These are phyloP conservation scores for Calephelis perditalis DNA, from an alignment of 2,888 invertebrate genomes.

Conservation along the genomic window DNA sequence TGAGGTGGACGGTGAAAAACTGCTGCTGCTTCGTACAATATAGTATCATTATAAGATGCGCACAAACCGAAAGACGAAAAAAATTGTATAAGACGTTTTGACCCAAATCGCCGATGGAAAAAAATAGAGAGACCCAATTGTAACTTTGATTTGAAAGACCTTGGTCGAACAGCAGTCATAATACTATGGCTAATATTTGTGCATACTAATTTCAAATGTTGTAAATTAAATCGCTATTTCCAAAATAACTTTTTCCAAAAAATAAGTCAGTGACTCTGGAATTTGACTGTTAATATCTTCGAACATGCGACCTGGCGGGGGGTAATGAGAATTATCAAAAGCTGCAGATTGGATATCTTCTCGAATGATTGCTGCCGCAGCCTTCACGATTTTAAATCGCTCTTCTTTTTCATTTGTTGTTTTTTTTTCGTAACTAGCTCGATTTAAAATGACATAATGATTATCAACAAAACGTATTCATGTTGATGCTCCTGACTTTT, in stretches of 20 bases:
- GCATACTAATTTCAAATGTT: constrained; percentile 29
- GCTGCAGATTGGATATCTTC: constrained; percentile 1
- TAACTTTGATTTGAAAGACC: constrained; percentile 32
- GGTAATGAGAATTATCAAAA: not conserved
- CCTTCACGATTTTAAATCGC: not conserved
- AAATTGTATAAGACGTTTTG: constrained; percentile 16
- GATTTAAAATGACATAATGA: constrained; percentile 1
- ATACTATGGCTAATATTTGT: constrained; percentile 27
- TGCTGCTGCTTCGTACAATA: constrained; percentile 31
- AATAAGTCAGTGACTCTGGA: constrained; percentile 12
- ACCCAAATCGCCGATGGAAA: constrained; percentile 22
- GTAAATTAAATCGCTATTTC: constrained; percentile 33
- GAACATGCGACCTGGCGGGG: constrained; percentile 7
- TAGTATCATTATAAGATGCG: constrained; percentile 32
- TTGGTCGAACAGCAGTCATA: constrained; percentile 31
- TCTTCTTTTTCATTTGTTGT: not conserved
- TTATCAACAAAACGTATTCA: constrained; percentile 8
- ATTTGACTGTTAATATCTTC: constrained; percentile 14
- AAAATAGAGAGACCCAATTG: constrained; percentile 32
- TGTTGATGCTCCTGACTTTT: constrained; percentile 13
- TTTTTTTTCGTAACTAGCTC: not conserved
- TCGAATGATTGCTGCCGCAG: constrained; percentile 1
- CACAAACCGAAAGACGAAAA: constrained; percentile 32
- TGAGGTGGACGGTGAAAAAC: constrained; percentile 31
- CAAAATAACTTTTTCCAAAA: constrained; percentile 29